phyloP scores from a whole-genome alignment of 2,888 invertebrate genomes.

The Eupithecia dodoneata region DNA sequence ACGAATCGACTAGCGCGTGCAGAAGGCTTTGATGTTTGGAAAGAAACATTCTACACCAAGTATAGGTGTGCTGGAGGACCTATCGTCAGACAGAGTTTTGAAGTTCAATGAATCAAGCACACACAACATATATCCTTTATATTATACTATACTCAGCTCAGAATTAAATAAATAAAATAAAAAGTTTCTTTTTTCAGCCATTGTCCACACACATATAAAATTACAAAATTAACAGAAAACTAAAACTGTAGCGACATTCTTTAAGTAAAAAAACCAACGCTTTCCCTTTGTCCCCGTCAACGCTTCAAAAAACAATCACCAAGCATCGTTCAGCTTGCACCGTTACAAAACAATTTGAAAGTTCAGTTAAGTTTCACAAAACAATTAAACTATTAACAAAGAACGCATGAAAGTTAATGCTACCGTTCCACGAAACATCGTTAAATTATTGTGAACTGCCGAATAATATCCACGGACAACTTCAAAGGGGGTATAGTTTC shows the following conservation, averaged over 20 bases:
- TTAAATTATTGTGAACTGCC: constrained; percentile 5
- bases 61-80: too few relatives aligned
- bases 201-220: too few relatives aligned
- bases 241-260: neutral
- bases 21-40: too few relatives aligned
- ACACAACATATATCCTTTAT: neutral
- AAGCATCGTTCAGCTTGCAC: neutral
- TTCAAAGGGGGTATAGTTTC: neutral
- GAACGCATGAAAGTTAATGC: constrained; percentile 11
- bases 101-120: neutral
- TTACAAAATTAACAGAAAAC: too few relatives aligned
- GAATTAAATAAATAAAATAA: neutral
- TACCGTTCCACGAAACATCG: neutral
- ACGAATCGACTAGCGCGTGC: too few relatives aligned
- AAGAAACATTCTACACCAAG: too few relatives aligned
- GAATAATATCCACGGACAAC: neutral
- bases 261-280: neutral
- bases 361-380: constrained; percentile 16
- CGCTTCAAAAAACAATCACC: constrained; percentile 2
- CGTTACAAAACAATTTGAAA: constrained; percentile 15
- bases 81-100: neutral
- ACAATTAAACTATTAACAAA: constrained; percentile 22
- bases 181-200: too few relatives aligned
- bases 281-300: neutral
- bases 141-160: too few relatives aligned